Evolutionary conservation across 2,888 invertebrate species (phyloP).

Genomic region (Schrankia costaestrigalis): DNA sequence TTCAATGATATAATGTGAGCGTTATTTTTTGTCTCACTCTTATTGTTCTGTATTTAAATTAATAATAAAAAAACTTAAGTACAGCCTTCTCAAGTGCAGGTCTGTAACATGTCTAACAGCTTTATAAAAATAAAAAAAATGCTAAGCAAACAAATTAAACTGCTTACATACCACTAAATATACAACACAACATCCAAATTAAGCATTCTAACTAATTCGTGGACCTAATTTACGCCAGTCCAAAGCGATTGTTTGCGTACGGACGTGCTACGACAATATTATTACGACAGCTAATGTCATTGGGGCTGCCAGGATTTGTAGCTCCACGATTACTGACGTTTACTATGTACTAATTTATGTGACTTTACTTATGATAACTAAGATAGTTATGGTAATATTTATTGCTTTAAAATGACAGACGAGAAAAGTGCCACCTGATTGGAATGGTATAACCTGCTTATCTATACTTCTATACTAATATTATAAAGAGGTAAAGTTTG

Average conservation of each 20-base stretch:
- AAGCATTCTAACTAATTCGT: conserved; percentile 33
- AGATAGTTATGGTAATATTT: conserved; percentile 5
- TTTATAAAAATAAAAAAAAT: background rate
- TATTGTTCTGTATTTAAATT: too few species aligned
- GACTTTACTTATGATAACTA: conserved; percentile 4
- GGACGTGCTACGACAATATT: conserved; percentile 25
- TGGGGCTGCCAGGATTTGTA: conserved; percentile 20
- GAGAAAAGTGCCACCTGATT: too few species aligned
- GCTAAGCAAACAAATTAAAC: conserved; percentile 2
- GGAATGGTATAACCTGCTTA: too few species aligned
- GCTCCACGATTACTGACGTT: conserved; percentile 18
- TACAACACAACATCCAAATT: conserved; percentile 18
- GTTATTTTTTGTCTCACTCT: too few species aligned
- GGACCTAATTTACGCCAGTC: conserved; percentile 27
- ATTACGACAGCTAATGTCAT: conserved; percentile 28
- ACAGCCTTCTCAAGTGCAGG: too few species aligned
- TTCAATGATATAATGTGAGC: too few species aligned
- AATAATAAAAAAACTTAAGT: too few species aligned
- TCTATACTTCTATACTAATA: too few species aligned
- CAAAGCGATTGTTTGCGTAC: conserved; percentile 27
- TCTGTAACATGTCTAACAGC: background rate
- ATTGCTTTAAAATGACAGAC: too few species aligned
- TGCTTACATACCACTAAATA: conserved; percentile 15
- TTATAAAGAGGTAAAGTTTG: too few species aligned
- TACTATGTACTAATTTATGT: conserved; percentile 13